Percentiles rank a stretch among this genome's conserved stretches.
phyloP scores from a whole-genome alignment of 2,797 vertebrate genomes.

The Prunella strophiata region DNA sequence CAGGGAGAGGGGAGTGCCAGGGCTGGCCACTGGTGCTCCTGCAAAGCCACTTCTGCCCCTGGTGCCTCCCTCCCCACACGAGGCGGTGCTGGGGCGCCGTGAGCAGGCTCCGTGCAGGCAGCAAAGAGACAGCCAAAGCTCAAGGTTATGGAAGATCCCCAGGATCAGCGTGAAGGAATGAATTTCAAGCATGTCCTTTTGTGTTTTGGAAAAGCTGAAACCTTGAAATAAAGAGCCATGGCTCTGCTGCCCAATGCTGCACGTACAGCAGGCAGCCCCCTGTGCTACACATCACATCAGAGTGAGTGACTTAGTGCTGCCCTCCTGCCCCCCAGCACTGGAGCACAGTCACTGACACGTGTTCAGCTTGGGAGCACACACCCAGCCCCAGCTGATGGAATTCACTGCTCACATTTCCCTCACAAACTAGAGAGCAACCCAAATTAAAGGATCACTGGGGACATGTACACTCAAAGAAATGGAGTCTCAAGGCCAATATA shows the following conservation, averaged over 20 bases:
- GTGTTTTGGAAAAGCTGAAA: not conserved
- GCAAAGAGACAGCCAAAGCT: not conserved
- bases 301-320: not conserved
- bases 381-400: not conserved
- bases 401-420: not conserved
- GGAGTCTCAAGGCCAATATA: not conserved
- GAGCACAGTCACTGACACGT: not conserved
- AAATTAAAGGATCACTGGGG: not conserved
- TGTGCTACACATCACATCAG: fast-evolving
- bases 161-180: slow-evolving; percentile 7
- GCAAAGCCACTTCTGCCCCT: not conserved
- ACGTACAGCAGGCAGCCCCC: fast-evolving
- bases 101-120: fast-evolving
- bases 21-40: not conserved
- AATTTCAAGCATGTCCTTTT: not conserved
- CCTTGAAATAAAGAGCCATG: not conserved
- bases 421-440: not conserved
- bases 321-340: not conserved
- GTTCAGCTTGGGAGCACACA: not conserved
- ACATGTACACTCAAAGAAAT: not conserved
- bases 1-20: not conserved
- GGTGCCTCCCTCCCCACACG: fast-evolving
- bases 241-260: not conserved
- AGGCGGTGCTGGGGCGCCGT: fast-evolving
- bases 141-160: slow-evolving; percentile 48